These are phyloP conservation scores for Aplodontia rufa DNA, from an alignment of 2,113 vertebrate genomes.

Conservation along the genomic window DNA sequence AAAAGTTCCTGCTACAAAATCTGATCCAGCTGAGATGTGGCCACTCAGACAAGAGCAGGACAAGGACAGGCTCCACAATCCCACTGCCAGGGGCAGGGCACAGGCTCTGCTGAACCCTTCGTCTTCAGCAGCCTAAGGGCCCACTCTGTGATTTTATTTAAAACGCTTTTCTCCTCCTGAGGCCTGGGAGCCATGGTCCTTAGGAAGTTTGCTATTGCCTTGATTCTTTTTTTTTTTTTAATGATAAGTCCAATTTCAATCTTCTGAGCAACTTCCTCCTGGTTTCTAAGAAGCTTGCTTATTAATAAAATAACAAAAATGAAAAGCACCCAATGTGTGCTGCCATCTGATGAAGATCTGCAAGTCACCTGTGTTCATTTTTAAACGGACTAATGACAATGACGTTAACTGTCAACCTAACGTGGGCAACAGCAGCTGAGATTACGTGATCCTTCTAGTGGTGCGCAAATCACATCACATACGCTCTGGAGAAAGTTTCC, in stretches of 20 bases:
- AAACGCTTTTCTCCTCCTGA: background rate
- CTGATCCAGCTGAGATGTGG: background rate
- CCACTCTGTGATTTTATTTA: too few relatives aligned
- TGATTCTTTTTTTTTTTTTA: background rate
- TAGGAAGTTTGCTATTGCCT: background rate
- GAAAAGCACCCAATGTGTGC: background rate
- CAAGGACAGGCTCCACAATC: background rate
- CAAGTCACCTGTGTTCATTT: background rate
- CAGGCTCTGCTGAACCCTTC: background rate
- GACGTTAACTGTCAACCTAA: background rate
- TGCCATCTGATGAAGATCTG: background rate
- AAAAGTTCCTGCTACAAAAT: background rate
- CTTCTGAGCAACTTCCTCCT: background rate
- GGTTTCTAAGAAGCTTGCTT: background rate
- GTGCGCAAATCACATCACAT: background rate
- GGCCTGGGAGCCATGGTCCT: background rate
- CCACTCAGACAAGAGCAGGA: background rate
- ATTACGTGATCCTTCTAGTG: background rate
- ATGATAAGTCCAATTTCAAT: background rate
- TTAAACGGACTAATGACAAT: background rate
- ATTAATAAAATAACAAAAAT: background rate
- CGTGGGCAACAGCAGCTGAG: background rate
- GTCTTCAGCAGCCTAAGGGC: background rate
- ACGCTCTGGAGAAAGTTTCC: background rate
- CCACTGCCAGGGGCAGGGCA: background rate